Conservation (phyloP, 2,888 invertebrate genomes). For the Agelastica alni region DNA sequence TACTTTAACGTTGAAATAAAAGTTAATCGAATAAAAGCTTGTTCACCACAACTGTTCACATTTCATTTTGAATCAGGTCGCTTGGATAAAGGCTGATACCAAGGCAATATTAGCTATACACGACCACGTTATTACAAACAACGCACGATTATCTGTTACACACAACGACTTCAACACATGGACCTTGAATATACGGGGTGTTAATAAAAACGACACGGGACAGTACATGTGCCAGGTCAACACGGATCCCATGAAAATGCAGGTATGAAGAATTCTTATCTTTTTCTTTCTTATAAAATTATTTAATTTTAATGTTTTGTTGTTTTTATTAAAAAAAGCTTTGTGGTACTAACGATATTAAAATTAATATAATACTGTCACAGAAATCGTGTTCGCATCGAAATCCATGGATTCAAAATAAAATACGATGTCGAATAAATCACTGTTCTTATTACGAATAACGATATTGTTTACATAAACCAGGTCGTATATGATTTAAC, state of each 20-base stretch:
- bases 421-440: too few species aligned
- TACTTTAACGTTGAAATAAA: slow-evolving; percentile 36
- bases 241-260: slow-evolving; percentile 93
- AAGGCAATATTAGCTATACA: slow-evolving; percentile 92
- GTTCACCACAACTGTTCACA: slow-evolving; percentile 43
- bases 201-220: slow-evolving; percentile 84
- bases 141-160: slow-evolving; percentile 84
- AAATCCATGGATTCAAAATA: too few species aligned
- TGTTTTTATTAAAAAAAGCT: too few species aligned
- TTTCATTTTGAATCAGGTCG: slow-evolving; percentile 68
- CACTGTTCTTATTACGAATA: too few species aligned
- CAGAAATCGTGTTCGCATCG: too few species aligned
- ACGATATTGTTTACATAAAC: too few species aligned
- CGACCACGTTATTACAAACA: slow-evolving; percentile 92
- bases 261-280: too few species aligned
- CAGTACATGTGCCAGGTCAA: slow-evolving; percentile 96
- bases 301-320: too few species aligned
- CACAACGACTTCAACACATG: slow-evolving; percentile 93
- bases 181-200: slow-evolving; percentile 86
- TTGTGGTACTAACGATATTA: too few species aligned
- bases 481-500: too few species aligned
- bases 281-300: too few species aligned
- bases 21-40: slow-evolving; percentile 40
- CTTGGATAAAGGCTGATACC: slow-evolving; percentile 93
- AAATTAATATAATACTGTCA: too few species aligned